Evolutionary conservation across 2,797 vertebrate species (phyloP).

Genomic region (Lepus oiostolus): DNA sequence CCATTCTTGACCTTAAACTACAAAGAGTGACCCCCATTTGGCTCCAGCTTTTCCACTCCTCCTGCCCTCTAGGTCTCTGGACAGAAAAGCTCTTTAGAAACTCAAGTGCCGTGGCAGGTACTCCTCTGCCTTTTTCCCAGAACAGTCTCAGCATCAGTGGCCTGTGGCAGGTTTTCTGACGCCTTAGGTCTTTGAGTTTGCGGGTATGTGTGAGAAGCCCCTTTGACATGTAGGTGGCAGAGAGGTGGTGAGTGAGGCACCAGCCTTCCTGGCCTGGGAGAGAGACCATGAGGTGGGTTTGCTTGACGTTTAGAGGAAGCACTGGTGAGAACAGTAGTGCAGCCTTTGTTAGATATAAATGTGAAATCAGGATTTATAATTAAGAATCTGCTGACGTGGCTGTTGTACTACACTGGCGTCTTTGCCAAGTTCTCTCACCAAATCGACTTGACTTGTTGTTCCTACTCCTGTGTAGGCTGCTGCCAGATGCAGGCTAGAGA

Average conservation of each 20-base stretch:
- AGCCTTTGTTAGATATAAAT: neutral
- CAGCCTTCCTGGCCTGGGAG: neutral
- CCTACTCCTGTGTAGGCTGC: neutral
- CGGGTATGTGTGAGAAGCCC: neutral
- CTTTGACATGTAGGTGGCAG: neutral
- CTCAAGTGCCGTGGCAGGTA: neutral
- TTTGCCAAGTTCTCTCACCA: slow-evolving; percentile 9
- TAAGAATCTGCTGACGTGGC: neutral
- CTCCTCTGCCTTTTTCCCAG: neutral
- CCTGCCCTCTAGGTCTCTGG: neutral
- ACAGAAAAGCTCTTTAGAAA: slow-evolving; percentile 39
- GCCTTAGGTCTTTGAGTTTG: slow-evolving; percentile 19
- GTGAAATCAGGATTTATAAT: neutral
- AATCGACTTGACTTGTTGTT: neutral
- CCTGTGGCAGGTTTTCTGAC: neutral
- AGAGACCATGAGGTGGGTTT: neutral
- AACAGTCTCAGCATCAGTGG: neutral
- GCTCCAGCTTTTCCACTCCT: neutral
- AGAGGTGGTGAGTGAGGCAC: neutral
- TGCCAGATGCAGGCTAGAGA: neutral
- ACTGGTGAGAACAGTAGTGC: neutral
- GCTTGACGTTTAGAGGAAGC: neutral
- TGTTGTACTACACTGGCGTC: neutral
- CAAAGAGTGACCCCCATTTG: neutral
- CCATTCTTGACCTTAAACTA: neutral